These are phyloP conservation scores for Geotrypetes seraphini DNA, from an alignment of 2,797 vertebrate species.

Conservation along the genomic window DNA sequence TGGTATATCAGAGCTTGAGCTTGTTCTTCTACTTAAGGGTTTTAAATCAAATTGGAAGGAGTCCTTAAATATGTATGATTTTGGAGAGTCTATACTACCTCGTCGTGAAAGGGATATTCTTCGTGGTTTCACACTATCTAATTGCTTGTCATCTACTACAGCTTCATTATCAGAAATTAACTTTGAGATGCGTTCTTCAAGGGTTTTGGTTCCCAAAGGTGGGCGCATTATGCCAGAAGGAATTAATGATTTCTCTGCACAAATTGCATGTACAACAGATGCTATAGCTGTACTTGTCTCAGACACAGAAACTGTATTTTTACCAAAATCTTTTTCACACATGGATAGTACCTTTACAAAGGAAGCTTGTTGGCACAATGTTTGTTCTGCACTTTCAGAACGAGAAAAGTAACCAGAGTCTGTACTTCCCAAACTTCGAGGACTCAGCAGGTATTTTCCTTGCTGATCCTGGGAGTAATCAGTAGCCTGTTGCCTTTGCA, in stretches of 20 bases:
- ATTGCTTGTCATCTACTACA: conserved; percentile 91
- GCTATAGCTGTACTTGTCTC: conserved; percentile 38
- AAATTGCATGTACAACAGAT: conserved; percentile 57
- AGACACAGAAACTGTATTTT: conserved; percentile 46
- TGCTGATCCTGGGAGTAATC: conserved; percentile 88
- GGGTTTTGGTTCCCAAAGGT: conserved; percentile 76
- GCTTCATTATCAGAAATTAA: conserved; percentile 97
- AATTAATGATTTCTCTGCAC: conserved; percentile 56
- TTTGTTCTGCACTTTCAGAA: conserved; percentile 93
- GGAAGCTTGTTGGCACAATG: conserved; percentile 85
- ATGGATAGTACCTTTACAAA: conserved; percentile 73
- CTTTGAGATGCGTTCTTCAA: conserved; percentile 94
- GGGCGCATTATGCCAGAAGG: conserved; percentile 77
- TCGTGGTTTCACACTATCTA: conserved; percentile 97
- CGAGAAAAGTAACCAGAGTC: conserved; percentile 97
- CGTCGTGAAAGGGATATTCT: conserved; percentile 92
- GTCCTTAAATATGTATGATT: conserved; percentile 98
- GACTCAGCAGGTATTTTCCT: conserved; percentile 83
- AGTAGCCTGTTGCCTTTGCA: conserved; percentile 92
- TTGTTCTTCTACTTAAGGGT: conserved; percentile 86
- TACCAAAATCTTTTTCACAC: conserved; percentile 67
- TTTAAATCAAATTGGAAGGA: conserved; percentile 98
- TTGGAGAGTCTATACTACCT: conserved; percentile 96
- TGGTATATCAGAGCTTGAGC: conserved; percentile 95
- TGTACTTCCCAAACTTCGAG: conserved; percentile 90